Evolutionary conservation across 2,888 invertebrate species (phyloP).

Genomic region (Eucera pruinosa): DNA sequence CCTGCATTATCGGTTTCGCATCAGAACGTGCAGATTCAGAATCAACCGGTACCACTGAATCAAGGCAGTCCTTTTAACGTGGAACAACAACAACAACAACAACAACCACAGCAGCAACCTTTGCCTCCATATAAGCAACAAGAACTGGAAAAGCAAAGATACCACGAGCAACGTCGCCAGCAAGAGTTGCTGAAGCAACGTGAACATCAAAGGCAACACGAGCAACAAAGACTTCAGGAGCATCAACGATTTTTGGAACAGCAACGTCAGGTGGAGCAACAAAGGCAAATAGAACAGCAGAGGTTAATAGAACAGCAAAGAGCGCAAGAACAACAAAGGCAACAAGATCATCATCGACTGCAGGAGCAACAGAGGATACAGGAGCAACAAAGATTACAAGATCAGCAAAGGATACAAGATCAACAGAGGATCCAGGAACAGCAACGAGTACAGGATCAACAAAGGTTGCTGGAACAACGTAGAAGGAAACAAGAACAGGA

Average conservation of each 20-base stretch:
- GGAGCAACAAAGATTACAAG: slow-evolving; percentile 73
- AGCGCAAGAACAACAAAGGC: slow-evolving; percentile 69
- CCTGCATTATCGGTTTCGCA: slow-evolving; percentile 76
- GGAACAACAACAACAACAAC: slow-evolving; percentile 64
- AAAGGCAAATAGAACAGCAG: slow-evolving; percentile 72
- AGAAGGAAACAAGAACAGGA: slow-evolving; percentile 73
- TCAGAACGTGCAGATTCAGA: slow-evolving; percentile 77
- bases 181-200: slow-evolving; percentile 79
- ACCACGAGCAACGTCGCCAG: slow-evolving; percentile 78
- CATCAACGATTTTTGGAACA: slow-evolving; percentile 75
- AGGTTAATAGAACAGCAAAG: slow-evolving; percentile 71
- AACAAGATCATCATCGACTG: slow-evolving; percentile 74
- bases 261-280: slow-evolving; percentile 71
- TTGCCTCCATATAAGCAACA: slow-evolving; percentile 69
- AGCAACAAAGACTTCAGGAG: slow-evolving; percentile 78
- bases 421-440: slow-evolving; percentile 76
- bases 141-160: slow-evolving; percentile 76
- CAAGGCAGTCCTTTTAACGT: slow-evolving; percentile 63
- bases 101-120: slow-evolving; percentile 59
- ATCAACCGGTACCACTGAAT: slow-evolving; percentile 62
- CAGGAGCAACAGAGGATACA: slow-evolving; percentile 76
- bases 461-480: slow-evolving; percentile 77
- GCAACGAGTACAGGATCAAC: slow-evolving; percentile 77
- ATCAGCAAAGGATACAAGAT: slow-evolving; percentile 71
- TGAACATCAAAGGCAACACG: slow-evolving; percentile 75